phyloP scores from a whole-genome alignment of 92 coral and sea anemone species.

The Epizoanthus illoricatus region DNA sequence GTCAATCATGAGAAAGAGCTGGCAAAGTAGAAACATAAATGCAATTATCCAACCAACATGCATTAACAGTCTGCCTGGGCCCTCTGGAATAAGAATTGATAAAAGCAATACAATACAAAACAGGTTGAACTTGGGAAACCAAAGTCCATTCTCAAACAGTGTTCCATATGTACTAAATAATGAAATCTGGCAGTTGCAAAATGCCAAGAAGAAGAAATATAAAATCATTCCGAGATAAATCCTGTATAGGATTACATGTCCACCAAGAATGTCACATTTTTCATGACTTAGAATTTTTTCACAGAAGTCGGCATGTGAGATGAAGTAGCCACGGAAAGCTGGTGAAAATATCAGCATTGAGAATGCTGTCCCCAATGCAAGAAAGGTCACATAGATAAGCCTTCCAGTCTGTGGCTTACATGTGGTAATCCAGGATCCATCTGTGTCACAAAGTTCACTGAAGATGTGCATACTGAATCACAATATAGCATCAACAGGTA shows the following conservation, averaged over 20 bases:
- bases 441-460: conserved; percentile 14
- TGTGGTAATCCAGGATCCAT: conserved; percentile 31
- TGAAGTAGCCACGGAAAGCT: conserved; percentile 59
- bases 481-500: neutral
- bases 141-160: conserved; percentile 78
- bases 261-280: conserved; percentile 80
- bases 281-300: conserved; percentile 70
- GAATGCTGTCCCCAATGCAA: conserved; percentile 60
- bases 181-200: conserved; percentile 76
- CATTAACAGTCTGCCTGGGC: conserved; percentile 71
- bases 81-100: conserved; percentile 74
- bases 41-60: conserved; percentile 78
- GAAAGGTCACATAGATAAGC: conserved; percentile 66
- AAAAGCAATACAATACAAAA: conserved; percentile 62
- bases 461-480: neutral
- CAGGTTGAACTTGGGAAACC: conserved; percentile 79
- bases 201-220: conserved; percentile 68
- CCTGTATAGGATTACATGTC: conserved; percentile 77
- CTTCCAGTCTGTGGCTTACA: conserved; percentile 75
- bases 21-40: conserved; percentile 63
- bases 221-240: conserved; percentile 73
- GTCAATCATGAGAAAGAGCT: conserved; percentile 71
- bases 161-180: conserved; percentile 51
- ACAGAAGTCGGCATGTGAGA: conserved; percentile 66
- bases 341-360: conserved; percentile 68